Evolutionary conservation across 2,888 invertebrate species (phyloP), one percentile per base, ranked within the genome.

Genomic region (Eupelmus urozonus): DNA sequence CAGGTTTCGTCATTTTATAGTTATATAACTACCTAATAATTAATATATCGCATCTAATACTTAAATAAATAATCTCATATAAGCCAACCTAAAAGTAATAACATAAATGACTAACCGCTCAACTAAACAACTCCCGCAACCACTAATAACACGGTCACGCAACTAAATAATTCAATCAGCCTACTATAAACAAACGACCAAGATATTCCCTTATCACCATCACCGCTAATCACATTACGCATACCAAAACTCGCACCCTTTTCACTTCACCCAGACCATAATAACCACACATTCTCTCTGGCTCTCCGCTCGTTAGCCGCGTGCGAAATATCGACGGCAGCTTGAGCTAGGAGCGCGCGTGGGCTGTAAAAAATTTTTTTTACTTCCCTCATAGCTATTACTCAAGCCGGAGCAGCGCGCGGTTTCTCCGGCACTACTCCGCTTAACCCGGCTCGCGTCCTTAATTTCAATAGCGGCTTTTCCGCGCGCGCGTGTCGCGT

Each of bases 311-410:
- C 76, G 70, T 77, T 77, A 77, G 29, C 60, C 55, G 45, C 40
- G 16, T 23, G 49, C 62, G 69, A 79, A 79, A 79, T 81, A 79
- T 76, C 75, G 78, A 81, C 62, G 76, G n/a, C n/a, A n/a, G n/a
- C 9, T 34, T 76, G 62, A 73, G 76, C 65, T 74, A 76, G 63
- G 60, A 25, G 49, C 20, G 9, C 42, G 67, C 57, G 53, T 62
- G 60, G 49, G 60, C 51, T 25, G 63, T 49, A 82, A 77, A 77
- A 69, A 45, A n/a, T 34, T 51, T 51, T 20, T 70, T 20, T 60
- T 45, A 18, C 13, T 18, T 27, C 27, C 25, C 76, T 62, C 23
- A 29, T 34, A 3, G 42, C 65, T 23, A 71, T 72, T 76, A 71
- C 59, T 76, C 77, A 65, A 59, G 71, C 5, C 63, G 42, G 70